Conservation (phyloP, 2,888 invertebrate genomes). For the Macrostomum cliftonense region DNA sequence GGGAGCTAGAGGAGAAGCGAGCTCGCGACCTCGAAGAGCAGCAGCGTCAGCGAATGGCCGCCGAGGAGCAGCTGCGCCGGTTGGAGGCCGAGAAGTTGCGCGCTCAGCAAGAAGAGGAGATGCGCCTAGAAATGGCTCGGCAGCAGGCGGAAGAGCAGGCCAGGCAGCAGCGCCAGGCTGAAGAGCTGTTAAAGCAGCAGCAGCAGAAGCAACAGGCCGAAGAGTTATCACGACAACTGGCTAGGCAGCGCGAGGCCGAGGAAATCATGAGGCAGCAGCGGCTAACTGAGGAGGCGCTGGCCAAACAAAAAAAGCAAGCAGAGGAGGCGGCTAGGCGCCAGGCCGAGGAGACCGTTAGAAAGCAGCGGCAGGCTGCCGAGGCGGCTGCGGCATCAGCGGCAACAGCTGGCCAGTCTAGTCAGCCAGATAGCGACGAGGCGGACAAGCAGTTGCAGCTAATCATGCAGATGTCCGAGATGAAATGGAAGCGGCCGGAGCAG, state of each 20-base stretch:
- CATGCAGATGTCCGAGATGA: too few species aligned
- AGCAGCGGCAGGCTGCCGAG: not conserved
- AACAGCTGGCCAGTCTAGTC: not conserved
- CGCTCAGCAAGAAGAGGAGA: too few species aligned
- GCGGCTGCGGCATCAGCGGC: not conserved
- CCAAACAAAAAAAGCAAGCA: not conserved
- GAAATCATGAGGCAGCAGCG: not conserved
- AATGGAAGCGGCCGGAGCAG: not conserved
- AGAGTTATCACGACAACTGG: not conserved
- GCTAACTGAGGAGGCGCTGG: not conserved
- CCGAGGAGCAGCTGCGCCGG: too few species aligned
- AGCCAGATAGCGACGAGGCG: not conserved
- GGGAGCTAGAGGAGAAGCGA: too few species aligned
- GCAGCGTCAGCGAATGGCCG: too few species aligned
- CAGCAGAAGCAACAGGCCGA: conserved; percentile 3
- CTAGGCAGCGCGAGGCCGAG: not conserved
- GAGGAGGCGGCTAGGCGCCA: not conserved
- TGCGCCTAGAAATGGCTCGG: too few species aligned
- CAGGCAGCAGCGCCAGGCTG: conserved; percentile 1
- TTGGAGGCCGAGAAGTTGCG: too few species aligned
- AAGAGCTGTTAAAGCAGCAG: conserved; percentile 1
- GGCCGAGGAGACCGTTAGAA: conserved; percentile 3
- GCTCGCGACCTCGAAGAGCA: too few species aligned
- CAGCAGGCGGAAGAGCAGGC: not conserved
- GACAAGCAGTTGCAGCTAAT: not conserved